A percentile compares a stretch with the other conserved stretches of the same genome.
These are phyloP conservation scores for Venturia canescens DNA, from an alignment of 1,140 invertebrate species.

Conservation along the genomic window DNA sequence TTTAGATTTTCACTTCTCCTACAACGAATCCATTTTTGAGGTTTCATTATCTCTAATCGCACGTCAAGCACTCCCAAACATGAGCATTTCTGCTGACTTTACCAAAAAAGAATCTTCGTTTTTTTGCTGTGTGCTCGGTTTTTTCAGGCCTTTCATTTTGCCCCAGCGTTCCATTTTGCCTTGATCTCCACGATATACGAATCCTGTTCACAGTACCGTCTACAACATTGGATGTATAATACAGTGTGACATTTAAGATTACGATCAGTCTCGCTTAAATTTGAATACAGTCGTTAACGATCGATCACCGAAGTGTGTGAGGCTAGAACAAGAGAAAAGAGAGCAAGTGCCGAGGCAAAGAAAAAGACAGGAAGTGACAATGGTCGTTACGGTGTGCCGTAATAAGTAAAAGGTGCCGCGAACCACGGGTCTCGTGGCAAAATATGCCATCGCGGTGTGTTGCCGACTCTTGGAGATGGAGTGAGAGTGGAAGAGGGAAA, in stretches of 20 bases:
- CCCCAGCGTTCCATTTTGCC: too few relatives aligned
- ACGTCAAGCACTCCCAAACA: too few relatives aligned
- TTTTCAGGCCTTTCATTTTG: too few relatives aligned
- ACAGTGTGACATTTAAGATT: conserved; percentile 14
- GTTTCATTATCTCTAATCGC: too few relatives aligned
- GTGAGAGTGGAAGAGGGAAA: background rate
- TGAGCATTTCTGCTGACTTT: too few relatives aligned
- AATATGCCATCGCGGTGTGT: background rate
- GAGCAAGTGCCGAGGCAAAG: background rate
- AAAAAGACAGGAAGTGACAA: conserved; percentile 1
- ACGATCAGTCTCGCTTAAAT: conserved; percentile 13
- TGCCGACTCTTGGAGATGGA: background rate
- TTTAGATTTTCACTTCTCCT: too few relatives aligned
- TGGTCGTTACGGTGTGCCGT: background rate
- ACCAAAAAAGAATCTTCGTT: too few relatives aligned
- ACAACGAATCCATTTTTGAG: too few relatives aligned
- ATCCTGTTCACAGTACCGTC: background rate
- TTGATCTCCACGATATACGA: background rate
- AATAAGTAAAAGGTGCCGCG: background rate
- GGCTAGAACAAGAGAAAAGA: background rate
- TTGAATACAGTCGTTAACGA: conserved; percentile 30
- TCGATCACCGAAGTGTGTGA: conserved; percentile 20
- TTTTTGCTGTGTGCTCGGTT: too few relatives aligned
- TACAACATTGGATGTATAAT: conserved; percentile 7
- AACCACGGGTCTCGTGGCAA: background rate